These are phyloP conservation scores for Xiphorhynchus elegans DNA, from an alignment of 2,113 vertebrate genomes.

Conservation along the genomic window DNA sequence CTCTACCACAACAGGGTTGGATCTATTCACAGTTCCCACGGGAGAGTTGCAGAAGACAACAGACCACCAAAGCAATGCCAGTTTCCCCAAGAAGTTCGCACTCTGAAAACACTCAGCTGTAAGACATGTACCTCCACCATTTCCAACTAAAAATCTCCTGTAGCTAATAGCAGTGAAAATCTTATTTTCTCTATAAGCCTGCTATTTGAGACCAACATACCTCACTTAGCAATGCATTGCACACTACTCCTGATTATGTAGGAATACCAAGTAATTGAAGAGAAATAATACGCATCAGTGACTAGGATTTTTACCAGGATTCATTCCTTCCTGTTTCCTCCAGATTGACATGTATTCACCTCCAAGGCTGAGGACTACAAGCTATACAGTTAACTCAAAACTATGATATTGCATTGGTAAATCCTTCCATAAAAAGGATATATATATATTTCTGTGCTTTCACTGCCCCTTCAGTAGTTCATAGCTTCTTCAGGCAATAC, in stretches of 20 bases:
- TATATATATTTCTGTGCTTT: background rate
- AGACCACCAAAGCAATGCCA: background rate
- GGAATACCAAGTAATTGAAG: constrained; percentile 27
- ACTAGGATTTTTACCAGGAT: constrained; percentile 23
- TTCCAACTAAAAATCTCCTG: background rate
- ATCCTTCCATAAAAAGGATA: background rate
- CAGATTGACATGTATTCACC: background rate
- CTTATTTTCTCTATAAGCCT: background rate
- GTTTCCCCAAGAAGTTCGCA: background rate
- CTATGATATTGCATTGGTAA: background rate
- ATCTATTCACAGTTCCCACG: background rate
- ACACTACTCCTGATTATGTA: background rate
- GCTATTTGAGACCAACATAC: background rate
- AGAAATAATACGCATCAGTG: constrained; percentile 4
- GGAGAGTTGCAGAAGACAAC: background rate
- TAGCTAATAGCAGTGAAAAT: background rate
- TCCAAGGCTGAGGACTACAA: background rate
- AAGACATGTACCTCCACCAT: background rate
- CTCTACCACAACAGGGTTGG: background rate
- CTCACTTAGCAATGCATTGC: constrained; percentile 17
- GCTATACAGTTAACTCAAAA: background rate
- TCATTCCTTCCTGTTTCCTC: constrained; percentile 12
- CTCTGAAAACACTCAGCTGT: background rate
- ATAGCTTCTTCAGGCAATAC: background rate
- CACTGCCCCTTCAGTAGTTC: background rate